A percentile compares a stretch with the other conserved stretches of the same genome.
phyloP scores from a whole-genome alignment of 2,888 invertebrate species.

The Metopia argyrocephala region DNA sequence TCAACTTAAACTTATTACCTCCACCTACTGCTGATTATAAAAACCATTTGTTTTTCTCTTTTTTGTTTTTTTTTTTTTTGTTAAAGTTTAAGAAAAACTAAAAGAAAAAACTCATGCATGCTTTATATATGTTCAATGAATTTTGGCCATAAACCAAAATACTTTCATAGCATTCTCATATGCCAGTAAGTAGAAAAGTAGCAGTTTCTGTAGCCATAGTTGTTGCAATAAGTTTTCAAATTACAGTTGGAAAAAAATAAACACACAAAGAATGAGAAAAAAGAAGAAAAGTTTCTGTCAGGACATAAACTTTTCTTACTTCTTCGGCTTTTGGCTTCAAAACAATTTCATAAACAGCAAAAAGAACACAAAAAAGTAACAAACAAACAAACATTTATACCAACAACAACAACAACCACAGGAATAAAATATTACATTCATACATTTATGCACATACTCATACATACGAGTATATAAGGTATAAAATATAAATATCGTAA shows the following conservation, averaged over 20 bases:
- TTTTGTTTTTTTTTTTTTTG: neutral
- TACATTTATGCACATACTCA: slow-evolving; percentile 26
- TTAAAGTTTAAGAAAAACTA: slow-evolving; percentile 21
- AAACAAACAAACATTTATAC: slow-evolving; percentile 33
- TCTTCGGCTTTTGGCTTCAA: neutral
- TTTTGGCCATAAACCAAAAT: slow-evolving; percentile 56
- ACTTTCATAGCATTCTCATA: neutral
- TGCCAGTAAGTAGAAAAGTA: neutral
- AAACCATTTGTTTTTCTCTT: neutral
- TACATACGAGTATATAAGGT: neutral
- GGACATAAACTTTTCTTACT: slow-evolving; percentile 52
- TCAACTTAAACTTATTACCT: slow-evolving; percentile 57
- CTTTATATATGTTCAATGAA: slow-evolving; percentile 55
- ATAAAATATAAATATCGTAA: slow-evolving; percentile 63
- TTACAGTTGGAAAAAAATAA: no score
- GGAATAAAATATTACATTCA: neutral
- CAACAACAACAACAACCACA: slow-evolving; percentile 14
- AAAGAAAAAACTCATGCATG: slow-evolving; percentile 4
- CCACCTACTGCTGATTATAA: slow-evolving; percentile 39
- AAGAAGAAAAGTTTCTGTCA: slow-evolving; percentile 53
- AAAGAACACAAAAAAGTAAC: slow-evolving; percentile 16
- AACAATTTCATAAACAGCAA: slow-evolving; percentile 37
- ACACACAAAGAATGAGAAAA: slow-evolving; percentile 38
- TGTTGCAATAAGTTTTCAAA: slow-evolving; percentile 61
- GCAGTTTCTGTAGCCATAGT: neutral